Base-by-base conservation (phyloP, 2,113 vertebrate genomes). In the Nothocercus julius region DNA sequence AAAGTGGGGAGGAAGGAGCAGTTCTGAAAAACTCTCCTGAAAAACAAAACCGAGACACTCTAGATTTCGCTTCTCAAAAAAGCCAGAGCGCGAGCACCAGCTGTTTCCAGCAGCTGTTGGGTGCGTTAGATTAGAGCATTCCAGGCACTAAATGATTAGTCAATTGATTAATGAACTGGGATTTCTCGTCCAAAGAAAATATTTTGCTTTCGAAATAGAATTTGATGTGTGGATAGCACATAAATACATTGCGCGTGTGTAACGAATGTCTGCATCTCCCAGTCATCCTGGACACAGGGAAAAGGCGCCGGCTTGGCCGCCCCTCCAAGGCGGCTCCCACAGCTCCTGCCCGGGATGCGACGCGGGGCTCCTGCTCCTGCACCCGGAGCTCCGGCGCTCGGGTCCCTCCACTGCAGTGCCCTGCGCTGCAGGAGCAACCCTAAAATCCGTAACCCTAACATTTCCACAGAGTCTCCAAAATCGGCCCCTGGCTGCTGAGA, bases 141-240 rank as follows among this genome's bases (percentile, higher is more conserved):
- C 92, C 64, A 67, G 19, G 81, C 67, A 58, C 67, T 72, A 44
- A 88, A 77, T 84, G 88, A 94, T 96, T 95, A 95, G 84, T 89
- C 93, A 82, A 92, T 92, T 94, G 94, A 97, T 96, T 95, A 94
- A 97, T 89, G 92, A 94, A 88, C 84, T 68, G 56, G 51, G 87
- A 90, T 69, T 96, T 77, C 88, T 70, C 83, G 90, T 92, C 91
- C 93, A 95, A 95, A 62, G 61, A 80, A 89, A 97, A 95, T 85
- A 81, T 93, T 93, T 95, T 68, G 67, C n/a, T 82, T 97, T 94
- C 67, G 85, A 94, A 94, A 89, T 94, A 82, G 82, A 83, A 93
- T 91, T 93, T 78, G 92, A 87, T 68, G 74, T 6, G 17, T 58
- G 68, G 45, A 67, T 97, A 92, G 59, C 24, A 30, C 40, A 83